phyloP scores from a whole-genome alignment of 1,140 invertebrate genomes.

The Habropoda laboriosa region DNA sequence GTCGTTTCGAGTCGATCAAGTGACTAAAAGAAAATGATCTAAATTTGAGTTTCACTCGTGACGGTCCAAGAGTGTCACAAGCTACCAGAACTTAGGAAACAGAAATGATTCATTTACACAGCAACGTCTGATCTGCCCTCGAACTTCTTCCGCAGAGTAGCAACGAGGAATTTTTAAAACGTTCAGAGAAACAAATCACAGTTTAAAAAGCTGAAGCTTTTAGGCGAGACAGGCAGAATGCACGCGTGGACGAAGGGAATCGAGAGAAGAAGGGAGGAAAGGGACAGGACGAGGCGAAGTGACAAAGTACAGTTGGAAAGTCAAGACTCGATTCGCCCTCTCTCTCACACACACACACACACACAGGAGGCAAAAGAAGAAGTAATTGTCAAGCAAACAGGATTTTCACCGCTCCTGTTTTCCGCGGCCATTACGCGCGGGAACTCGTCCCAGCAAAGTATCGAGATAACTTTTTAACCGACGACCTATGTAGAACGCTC shows the following conservation, averaged over 20 bases:
- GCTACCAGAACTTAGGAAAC: too few relatives aligned
- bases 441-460: conserved; percentile 44
- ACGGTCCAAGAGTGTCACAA: too few relatives aligned
- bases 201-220: neutral
- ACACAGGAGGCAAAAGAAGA: conserved; percentile 13
- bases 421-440: conserved; percentile 42
- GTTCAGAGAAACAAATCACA: too few relatives aligned
- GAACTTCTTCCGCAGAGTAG: too few relatives aligned
- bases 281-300: neutral
- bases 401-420: conserved; percentile 34
- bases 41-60: too few relatives aligned
- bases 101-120: too few relatives aligned
- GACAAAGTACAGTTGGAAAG: conserved; percentile 21
- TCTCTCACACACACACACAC: too few relatives aligned
- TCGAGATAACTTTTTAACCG: conserved; percentile 59
- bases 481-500: conserved; percentile 37
- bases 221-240: too few relatives aligned
- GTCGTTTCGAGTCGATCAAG: too few relatives aligned
- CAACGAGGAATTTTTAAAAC: too few relatives aligned
- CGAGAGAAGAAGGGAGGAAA: neutral
- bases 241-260: neutral
- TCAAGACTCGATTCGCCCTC: conserved; percentile 18
- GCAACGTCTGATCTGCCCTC: too few relatives aligned
- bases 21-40: too few relatives aligned
- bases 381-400: conserved; percentile 45